Conservation (phyloP, 2,888 invertebrate species). For the Gymnosoma rotundatum region DNA sequence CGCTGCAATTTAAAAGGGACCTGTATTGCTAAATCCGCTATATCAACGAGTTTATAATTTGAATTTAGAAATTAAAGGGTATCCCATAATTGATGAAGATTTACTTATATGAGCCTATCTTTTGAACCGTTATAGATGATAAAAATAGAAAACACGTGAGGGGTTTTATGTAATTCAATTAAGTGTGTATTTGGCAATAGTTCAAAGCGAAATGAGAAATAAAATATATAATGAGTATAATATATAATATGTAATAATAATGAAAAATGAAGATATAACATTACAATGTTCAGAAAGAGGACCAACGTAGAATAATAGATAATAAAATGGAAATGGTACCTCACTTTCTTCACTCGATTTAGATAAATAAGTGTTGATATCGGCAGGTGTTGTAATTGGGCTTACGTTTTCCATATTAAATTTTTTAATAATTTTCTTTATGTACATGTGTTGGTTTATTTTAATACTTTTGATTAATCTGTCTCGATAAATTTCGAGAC, state of each 20-base stretch:
- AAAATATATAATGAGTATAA: background rate
- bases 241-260: background rate
- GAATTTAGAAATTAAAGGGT: too few relatives aligned
- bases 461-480: slow-evolving; percentile 56
- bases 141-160: slow-evolving; percentile 7
- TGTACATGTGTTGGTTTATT: slow-evolving; percentile 63
- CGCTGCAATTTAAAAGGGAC: too few relatives aligned
- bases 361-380: slow-evolving; percentile 31
- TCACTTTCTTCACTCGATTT: slow-evolving; percentile 17
- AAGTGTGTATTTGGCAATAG: background rate
- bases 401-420: slow-evolving; percentile 68
- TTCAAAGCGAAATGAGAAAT: slow-evolving; percentile 1
- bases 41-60: too few relatives aligned
- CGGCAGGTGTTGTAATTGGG: slow-evolving; percentile 29
- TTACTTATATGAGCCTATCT: too few relatives aligned
- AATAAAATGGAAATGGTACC: slow-evolving; percentile 1
- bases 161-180: slow-evolving; percentile 5
- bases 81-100: too few relatives aligned
- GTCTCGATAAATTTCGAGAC: slow-evolving; percentile 53
- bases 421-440: slow-evolving; percentile 56
- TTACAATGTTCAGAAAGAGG: slow-evolving; percentile 2
- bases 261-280: background rate
- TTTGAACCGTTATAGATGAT: background rate
- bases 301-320: background rate
- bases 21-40: too few relatives aligned